Conservation (phyloP, 2,113 vertebrate species). For the Excalfactoria chinensis region DNA sequence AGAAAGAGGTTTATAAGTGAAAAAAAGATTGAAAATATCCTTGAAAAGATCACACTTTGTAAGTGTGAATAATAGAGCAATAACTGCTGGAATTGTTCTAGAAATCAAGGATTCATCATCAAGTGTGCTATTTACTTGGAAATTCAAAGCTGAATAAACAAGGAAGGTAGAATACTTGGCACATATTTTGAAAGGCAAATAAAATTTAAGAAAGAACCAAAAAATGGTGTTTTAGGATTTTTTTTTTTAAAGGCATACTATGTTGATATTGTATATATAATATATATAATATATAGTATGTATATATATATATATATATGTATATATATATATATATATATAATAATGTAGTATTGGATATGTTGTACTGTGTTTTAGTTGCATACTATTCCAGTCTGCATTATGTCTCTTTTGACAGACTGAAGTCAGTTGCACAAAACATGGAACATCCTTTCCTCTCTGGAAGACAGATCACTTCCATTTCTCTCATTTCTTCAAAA, state of each 20-base stretch:
- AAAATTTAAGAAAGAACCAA: neutral
- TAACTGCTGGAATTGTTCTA: neutral
- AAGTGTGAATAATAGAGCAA: neutral
- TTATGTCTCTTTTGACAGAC: neutral
- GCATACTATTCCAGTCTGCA: neutral
- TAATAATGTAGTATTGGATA: neutral
- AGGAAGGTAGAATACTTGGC: neutral
- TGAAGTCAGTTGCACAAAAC: neutral
- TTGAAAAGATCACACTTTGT: neutral
- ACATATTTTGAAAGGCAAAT: neutral
- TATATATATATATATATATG: too few relatives aligned
- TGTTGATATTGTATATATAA: too few relatives aligned
- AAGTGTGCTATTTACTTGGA: neutral
- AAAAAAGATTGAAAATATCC: neutral
- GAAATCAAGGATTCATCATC: neutral
- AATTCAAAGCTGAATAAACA: neutral
- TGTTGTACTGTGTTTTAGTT: neutral
- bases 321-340: too few relatives aligned
- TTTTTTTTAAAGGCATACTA: neutral
- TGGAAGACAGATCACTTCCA: neutral
- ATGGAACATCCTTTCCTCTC: neutral
- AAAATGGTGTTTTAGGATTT: neutral
- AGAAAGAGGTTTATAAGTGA: neutral
- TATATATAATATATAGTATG: too few relatives aligned
- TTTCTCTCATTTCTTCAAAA: neutral